phyloP scores from a whole-genome alignment of 2,113 vertebrate genomes.

The Malaclemys terrapin region DNA sequence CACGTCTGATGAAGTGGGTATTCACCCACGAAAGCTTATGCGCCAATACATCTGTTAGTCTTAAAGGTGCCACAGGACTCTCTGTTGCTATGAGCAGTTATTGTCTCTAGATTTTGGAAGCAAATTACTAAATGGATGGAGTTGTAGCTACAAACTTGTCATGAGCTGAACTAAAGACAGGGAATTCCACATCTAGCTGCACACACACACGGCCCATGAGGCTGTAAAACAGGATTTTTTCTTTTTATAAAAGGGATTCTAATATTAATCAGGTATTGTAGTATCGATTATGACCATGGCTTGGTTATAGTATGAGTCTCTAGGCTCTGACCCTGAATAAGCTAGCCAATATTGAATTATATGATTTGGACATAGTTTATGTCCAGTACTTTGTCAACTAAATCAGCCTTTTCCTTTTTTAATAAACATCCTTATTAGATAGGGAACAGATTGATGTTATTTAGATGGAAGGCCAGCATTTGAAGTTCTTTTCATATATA shows the following conservation, averaged over 20 bases:
- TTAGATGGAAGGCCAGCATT: not conserved
- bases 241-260: not conserved
- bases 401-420: not conserved
- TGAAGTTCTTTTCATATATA: not conserved
- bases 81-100: not conserved
- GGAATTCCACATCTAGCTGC: not conserved
- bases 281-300: not conserved
- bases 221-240: not conserved
- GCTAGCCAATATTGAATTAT: not conserved
- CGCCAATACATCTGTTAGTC: no score
- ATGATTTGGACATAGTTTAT: not conserved
- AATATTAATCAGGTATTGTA: not conserved
- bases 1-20: no score
- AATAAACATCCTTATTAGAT: not conserved
- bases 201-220: not conserved
- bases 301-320: not conserved
- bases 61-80: no score
- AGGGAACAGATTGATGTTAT: not conserved
- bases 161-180: not conserved
- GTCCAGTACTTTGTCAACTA: not conserved
- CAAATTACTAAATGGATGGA: not conserved
- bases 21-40: no score
- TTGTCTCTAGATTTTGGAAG: conserved; percentile 11
- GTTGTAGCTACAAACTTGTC: not conserved
- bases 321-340: not conserved